phyloP scores from a whole-genome alignment of 2,113 vertebrate genomes.

The Hypocryptadius cinnamomeus region DNA sequence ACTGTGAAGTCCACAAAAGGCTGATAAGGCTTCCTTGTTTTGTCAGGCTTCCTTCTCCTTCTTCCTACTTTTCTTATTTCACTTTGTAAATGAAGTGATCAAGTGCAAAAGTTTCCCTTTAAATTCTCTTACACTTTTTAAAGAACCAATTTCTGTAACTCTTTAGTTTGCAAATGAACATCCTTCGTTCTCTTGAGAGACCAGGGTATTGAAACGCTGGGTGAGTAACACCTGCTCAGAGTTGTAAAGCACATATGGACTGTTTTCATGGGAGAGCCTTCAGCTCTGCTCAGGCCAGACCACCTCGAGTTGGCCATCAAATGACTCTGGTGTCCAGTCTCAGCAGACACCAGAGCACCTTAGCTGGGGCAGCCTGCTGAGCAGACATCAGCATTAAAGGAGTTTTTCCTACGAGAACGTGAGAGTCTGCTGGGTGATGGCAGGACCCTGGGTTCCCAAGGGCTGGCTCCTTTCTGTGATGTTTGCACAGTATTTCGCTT shows the following conservation, averaged over 20 bases:
- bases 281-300: neutral
- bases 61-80: neutral
- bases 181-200: neutral
- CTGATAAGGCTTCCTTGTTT: neutral
- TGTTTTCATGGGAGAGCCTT: neutral
- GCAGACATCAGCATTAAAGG: neutral
- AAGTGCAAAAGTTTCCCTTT: neutral
- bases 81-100: neutral
- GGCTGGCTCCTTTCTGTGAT: fast-evolving
- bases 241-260: neutral
- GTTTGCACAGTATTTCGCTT: neutral
- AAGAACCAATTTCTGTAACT: neutral
- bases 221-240: neutral
- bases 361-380: neutral
- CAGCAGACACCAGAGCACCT: neutral
- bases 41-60: neutral
- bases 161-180: neutral
- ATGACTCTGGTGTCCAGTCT: neutral
- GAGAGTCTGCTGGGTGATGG: neutral
- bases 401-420: fast-evolving
- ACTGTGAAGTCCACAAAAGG: neutral
- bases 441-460: neutral
- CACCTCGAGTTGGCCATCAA: neutral
- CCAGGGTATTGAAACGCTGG: fast-evolving
- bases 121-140: neutral